Evolutionary conservation across 1,140 invertebrate genomes (phyloP).

Genomic region (Dufourea novaeangliae): DNA sequence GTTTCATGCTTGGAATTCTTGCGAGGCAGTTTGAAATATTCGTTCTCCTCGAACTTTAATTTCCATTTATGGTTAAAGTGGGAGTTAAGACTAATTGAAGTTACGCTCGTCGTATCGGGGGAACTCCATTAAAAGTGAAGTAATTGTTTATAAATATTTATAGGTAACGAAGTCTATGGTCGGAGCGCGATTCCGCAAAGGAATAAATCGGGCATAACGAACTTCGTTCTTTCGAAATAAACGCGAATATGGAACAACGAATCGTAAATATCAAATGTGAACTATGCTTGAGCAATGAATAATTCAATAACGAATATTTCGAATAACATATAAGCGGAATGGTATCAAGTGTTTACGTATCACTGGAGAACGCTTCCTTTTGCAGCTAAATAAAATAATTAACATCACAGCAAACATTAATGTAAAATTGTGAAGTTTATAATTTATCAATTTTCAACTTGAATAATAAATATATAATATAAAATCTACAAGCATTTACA

Average conservation of each 20-base stretch:
- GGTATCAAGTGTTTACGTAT: not conserved
- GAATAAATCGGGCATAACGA: not conserved
- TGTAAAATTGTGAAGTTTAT: no score
- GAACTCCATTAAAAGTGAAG: not conserved
- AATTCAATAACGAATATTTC: not conserved
- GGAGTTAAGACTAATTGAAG: conserved; percentile 1
- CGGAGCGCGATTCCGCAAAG: not conserved
- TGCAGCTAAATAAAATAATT: no score
- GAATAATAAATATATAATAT: no score
- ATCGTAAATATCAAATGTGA: not conserved
- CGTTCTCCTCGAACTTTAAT: not conserved
- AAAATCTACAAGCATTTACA: no score
- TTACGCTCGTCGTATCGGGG: not conserved
- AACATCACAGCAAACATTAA: not conserved
- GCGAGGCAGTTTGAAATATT: not conserved
- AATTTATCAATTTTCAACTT: no score
- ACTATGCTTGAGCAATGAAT: not conserved
- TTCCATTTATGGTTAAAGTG: not conserved
- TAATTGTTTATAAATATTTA: conserved; percentile 7
- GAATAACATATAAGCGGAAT: not conserved
- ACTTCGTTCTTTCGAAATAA: not conserved
- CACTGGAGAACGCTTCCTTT: not conserved
- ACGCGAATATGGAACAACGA: not conserved
- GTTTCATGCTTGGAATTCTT: not conserved
- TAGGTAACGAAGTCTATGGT: not conserved